phyloP scores from a whole-genome alignment of 2,113 vertebrate genomes.

The Ageneiosus marmoratus region DNA sequence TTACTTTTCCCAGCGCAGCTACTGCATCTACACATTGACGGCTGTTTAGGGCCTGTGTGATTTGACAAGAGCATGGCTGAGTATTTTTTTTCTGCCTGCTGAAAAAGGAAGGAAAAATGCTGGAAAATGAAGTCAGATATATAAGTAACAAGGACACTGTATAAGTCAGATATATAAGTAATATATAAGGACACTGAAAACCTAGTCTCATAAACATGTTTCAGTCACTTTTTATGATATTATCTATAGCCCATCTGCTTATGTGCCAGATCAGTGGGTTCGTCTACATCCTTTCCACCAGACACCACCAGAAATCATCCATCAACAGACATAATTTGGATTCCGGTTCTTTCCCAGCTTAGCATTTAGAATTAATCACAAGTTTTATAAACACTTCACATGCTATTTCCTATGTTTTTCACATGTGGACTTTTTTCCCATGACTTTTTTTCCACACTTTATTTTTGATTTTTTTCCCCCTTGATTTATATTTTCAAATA shows the following conservation, averaged over 20 bases:
- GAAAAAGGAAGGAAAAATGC: not conserved
- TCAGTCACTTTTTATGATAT: not conserved
- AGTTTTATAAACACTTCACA: not conserved
- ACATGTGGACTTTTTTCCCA: not conserved
- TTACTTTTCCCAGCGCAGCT: slow-evolving; percentile 1
- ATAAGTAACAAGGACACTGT: not conserved
- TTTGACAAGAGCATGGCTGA: not conserved
- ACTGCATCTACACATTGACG: slow-evolving; percentile 9
- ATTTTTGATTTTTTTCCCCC: not conserved
- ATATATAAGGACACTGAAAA: not conserved
- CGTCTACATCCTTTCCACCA: not conserved
- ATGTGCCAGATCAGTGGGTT: not conserved
- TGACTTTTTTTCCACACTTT: no score
- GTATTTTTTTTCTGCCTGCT: not conserved
- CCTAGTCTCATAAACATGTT: not conserved
- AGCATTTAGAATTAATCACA: not conserved
- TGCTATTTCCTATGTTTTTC: not conserved
- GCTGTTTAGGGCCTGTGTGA: slow-evolving; percentile 32
- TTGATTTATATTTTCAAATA: not conserved
- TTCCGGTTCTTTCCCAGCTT: no score
- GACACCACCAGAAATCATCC: not conserved
- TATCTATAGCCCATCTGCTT: not conserved
- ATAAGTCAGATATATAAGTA: not conserved
- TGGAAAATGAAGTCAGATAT: not conserved
- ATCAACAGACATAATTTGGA: not conserved